These are phyloP conservation scores for Tetramorium parvispinum DNA, from an alignment of 1,140 invertebrate genomes.

Conservation along the genomic window DNA sequence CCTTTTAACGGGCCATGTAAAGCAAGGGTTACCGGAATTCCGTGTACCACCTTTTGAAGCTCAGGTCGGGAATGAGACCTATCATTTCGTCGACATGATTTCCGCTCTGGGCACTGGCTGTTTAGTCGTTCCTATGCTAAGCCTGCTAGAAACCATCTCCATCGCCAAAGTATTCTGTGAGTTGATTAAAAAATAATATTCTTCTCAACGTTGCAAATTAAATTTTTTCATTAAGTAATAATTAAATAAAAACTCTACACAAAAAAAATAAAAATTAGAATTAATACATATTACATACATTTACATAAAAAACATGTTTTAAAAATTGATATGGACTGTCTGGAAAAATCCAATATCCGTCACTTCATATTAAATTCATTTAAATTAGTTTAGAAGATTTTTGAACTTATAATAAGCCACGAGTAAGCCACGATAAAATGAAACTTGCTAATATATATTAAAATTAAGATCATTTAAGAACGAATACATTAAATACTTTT, in stretches of 20 bases:
- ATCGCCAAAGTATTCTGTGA: slow-evolving; percentile 93
- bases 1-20: slow-evolving; percentile 90
- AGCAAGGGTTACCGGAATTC: slow-evolving; percentile 89
- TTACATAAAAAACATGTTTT: no score
- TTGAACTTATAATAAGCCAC: background rate
- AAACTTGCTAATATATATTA: background rate
- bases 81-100: slow-evolving; percentile 89
- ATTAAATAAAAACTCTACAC: no score
- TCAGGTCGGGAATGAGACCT: slow-evolving; percentile 88
- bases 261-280: no score
- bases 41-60: slow-evolving; percentile 88
- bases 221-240: background rate
- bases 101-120: slow-evolving; percentile 90
- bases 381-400: no score
- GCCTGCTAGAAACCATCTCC: slow-evolving; percentile 93
- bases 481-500: background rate
- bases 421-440: no score
- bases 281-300: no score
- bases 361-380: no score
- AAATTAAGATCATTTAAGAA: background rate
- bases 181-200: background rate
- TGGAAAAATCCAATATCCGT: no score
- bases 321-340: no score
- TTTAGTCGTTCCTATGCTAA: slow-evolving; percentile 91
- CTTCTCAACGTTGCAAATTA: background rate